Conservation (phyloP, 2,797 vertebrate species). For the Tachyglossus aculeatus region DNA sequence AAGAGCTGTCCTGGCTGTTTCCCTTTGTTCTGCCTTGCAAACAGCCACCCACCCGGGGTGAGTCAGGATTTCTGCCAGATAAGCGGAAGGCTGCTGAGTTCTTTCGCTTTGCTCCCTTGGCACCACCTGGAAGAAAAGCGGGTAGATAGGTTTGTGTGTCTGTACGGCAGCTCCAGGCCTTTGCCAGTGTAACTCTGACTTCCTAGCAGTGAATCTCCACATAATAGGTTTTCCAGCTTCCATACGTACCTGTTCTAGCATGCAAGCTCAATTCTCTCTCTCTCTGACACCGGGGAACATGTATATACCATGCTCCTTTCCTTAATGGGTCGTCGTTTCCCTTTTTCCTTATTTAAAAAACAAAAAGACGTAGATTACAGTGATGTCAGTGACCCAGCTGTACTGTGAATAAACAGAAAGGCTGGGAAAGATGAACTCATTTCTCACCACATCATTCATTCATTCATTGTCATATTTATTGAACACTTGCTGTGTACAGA, state of each 20-base stretch:
- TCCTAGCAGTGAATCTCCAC: rapidly evolving
- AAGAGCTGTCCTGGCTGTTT: too few relatives aligned
- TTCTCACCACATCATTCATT: too few relatives aligned
- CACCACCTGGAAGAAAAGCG: not conserved
- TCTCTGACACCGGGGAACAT: not conserved
- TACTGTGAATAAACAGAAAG: too few relatives aligned
- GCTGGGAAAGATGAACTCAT: too few relatives aligned
- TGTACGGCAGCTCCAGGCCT: too few relatives aligned
- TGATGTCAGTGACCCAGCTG: too few relatives aligned
- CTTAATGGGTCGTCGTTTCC: not conserved
- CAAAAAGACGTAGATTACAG: too few relatives aligned
- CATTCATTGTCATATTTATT: too few relatives aligned
- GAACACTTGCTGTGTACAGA: too few relatives aligned
- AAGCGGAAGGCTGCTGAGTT: not conserved
- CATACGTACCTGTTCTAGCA: not conserved
- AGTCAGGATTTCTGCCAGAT: not conserved
- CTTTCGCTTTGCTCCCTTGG: not conserved
- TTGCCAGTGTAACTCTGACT: too few relatives aligned
- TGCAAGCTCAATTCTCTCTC: not conserved
- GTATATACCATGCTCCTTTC: not conserved
- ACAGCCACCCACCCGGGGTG: not conserved
- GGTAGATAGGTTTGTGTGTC: not conserved
- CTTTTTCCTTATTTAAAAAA: not conserved
- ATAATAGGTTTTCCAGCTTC: too few relatives aligned
- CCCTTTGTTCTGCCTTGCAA: not conserved